A percentile compares a stretch with the other conserved stretches of the same genome.
These are phyloP conservation scores for Caenorhabditis wallacei DNA, from an alignment of 2,888 invertebrate genomes.

Conservation along the genomic window DNA sequence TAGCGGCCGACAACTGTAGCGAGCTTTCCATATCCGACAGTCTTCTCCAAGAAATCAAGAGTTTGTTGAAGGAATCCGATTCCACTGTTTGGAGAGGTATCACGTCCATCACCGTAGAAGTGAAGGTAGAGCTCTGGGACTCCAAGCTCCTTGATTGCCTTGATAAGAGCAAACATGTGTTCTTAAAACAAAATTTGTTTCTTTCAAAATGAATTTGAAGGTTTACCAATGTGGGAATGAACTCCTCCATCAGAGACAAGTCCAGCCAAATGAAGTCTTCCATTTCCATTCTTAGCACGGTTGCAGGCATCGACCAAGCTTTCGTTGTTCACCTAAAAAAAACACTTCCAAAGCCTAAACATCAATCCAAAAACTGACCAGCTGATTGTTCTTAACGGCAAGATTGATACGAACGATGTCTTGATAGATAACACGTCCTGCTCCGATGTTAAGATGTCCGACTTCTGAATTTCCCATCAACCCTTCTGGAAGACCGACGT, in stretches of 20 bases:
- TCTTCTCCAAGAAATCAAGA: constrained; percentile 78
- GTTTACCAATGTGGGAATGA: constrained; percentile 84
- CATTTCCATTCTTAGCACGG: constrained; percentile 83
- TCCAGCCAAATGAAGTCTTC: constrained; percentile 84
- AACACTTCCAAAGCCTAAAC: no score
- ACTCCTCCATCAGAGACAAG: constrained; percentile 84
- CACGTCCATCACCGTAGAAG: constrained; percentile 84
- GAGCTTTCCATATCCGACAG: constrained; percentile 81
- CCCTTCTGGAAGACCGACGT: constrained; percentile 84
- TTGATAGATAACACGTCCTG: constrained; percentile 84
- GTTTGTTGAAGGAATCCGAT: constrained; percentile 82
- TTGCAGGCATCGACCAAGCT: constrained; percentile 83
- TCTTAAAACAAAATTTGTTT: constrained; percentile 70
- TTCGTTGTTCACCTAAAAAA: constrained; percentile 83
- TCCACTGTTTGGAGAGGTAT: constrained; percentile 84
- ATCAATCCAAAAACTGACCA: constrained; percentile 41
- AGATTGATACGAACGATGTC: constrained; percentile 85
- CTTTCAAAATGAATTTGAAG: neutral
- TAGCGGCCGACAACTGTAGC: constrained; percentile 84
- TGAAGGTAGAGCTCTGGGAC: constrained; percentile 84
- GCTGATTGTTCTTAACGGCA: constrained; percentile 80
- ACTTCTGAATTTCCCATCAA: constrained; percentile 85
- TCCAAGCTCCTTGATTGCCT: constrained; percentile 83
- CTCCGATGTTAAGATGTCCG: constrained; percentile 85
- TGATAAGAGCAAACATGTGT: constrained; percentile 84